phyloP scores from a whole-genome alignment of 2,797 vertebrate species.

The Buphagus erythrorhynchus region DNA sequence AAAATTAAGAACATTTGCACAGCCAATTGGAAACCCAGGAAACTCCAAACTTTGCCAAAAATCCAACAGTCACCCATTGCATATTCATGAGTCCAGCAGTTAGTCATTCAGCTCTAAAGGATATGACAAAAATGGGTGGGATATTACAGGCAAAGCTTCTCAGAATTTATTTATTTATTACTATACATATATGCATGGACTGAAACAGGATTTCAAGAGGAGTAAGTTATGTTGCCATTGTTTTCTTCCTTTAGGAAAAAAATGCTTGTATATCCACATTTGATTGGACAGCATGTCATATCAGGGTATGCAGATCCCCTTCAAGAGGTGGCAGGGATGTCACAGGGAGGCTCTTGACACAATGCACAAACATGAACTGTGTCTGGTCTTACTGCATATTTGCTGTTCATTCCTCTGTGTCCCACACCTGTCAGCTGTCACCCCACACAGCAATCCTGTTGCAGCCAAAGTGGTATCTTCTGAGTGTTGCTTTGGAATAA shows the following conservation, averaged over 20 bases:
- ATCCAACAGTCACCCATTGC: background rate
- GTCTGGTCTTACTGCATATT: background rate
- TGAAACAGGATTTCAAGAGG: background rate
- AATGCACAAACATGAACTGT: accelerated
- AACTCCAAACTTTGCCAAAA: background rate
- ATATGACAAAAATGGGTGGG: background rate
- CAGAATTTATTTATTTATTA: background rate
- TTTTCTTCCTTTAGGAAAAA: background rate
- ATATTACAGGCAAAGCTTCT: background rate
- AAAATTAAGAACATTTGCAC: background rate
- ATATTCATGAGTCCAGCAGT: background rate
- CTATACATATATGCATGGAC: background rate
- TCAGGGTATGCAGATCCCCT: background rate
- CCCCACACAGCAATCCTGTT: background rate
- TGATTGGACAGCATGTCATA: background rate
- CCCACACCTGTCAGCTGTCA: background rate
- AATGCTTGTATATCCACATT: background rate
- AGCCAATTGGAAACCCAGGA: background rate
- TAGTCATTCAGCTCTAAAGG: background rate
- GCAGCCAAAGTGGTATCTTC: background rate
- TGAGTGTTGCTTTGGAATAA: background rate
- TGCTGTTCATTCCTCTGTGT: background rate
- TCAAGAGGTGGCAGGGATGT: background rate
- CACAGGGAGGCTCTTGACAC: background rate
- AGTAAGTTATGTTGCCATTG: background rate